Evolutionary conservation across 2,888 invertebrate genomes (phyloP).

Genomic region (Didymodactylos carnosus): DNA sequence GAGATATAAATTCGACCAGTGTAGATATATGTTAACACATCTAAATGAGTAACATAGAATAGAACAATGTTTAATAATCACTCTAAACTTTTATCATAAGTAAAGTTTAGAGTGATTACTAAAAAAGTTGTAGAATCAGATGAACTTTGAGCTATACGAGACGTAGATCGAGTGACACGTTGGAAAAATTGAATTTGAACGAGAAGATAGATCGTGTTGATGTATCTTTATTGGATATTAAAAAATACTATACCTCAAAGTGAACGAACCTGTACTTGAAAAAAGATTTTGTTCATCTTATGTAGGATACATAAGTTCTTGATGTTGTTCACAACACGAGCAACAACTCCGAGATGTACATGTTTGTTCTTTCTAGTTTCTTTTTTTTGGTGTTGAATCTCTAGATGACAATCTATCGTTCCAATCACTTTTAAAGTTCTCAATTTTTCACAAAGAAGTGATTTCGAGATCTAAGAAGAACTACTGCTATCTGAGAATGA

Average conservation of each 20-base stretch:
- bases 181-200: neutral
- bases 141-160: neutral
- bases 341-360: neutral
- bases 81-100: too few species aligned
- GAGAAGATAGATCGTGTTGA: neutral
- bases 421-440: too few species aligned
- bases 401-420: too few species aligned
- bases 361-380: neutral
- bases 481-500: too few species aligned
- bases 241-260: neutral
- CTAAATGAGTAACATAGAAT: too few species aligned
- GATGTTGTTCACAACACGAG: neutral
- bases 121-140: neutral
- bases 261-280: neutral
- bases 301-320: neutral
- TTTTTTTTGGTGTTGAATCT: too few species aligned
- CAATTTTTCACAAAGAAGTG: too few species aligned
- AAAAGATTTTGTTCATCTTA: neutral
- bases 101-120: neutral
- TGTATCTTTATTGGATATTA: neutral
- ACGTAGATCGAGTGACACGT: neutral
- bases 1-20: neutral
- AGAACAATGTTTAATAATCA: too few species aligned
- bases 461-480: too few species aligned
- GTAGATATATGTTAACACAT: neutral